Percentiles rank a stretch among this genome's conserved stretches.
Conservation (phyloP, 1,140 invertebrate genomes). For the Lycorma delicatula region DNA sequence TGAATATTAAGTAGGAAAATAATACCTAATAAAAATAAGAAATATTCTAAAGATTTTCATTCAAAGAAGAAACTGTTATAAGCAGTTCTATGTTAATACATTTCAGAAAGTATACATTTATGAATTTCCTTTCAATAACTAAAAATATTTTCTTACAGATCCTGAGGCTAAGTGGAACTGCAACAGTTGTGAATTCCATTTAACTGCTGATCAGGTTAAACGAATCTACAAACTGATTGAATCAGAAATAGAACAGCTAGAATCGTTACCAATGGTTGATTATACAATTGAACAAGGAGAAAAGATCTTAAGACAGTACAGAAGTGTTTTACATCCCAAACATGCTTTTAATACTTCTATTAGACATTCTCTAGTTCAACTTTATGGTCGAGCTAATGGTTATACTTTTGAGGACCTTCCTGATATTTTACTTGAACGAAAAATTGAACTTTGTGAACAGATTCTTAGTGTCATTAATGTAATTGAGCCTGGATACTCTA, state of each 20-base stretch:
- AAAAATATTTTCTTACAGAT: constrained; percentile 39
- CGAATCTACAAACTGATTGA: constrained; percentile 49
- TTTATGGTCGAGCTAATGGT: constrained; percentile 63
- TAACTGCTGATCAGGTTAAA: constrained; percentile 46
- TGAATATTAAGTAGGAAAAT: too few species aligned
- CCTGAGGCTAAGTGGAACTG: constrained; percentile 59
- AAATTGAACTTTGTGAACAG: constrained; percentile 59
- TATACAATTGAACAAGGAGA: constrained; percentile 48
- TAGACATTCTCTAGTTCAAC: constrained; percentile 55
- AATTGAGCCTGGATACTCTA: constrained; percentile 63
- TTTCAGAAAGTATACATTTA: too few species aligned
- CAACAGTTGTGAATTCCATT: constrained; percentile 54
- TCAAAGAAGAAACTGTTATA: too few species aligned
- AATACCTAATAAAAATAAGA: too few species aligned
- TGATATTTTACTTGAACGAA: constrained; percentile 60
- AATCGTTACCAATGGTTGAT: constrained; percentile 35
- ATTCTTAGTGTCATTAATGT: constrained; percentile 57
- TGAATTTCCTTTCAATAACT: too few species aligned
- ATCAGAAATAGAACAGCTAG: constrained; percentile 46
- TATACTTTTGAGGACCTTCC: constrained; percentile 62
- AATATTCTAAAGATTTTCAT: too few species aligned
- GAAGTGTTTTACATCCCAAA: constrained; percentile 58
- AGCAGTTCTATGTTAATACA: too few species aligned
- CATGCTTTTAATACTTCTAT: constrained; percentile 51
- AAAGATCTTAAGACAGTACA: constrained; percentile 50